Percentiles rank a stretch among this genome's conserved stretches.
Evolutionary conservation across 1,140 invertebrate species (phyloP).

Genomic region (Ostrea denselamellosa): DNA sequence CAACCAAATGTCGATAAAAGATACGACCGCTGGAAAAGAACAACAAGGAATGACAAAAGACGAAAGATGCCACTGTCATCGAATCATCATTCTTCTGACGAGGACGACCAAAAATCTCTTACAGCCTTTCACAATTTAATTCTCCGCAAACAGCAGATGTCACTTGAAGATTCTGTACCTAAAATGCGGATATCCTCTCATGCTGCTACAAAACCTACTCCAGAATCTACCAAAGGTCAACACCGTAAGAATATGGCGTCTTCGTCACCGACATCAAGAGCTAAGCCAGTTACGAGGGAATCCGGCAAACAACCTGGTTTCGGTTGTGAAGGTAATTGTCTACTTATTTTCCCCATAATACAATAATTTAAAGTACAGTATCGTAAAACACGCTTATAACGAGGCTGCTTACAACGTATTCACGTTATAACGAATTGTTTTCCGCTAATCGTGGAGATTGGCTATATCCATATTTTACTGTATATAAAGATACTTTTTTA

Average conservation of each 20-base stretch:
- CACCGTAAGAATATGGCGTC: not conserved
- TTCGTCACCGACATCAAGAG: not conserved
- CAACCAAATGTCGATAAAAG: slow-evolving; percentile 59
- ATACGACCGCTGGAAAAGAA: slow-evolving; percentile 63
- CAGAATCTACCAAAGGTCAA: not conserved
- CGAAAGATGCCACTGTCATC: not conserved
- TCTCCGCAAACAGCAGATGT: slow-evolving; percentile 54
- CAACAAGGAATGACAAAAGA: slow-evolving; percentile 38
- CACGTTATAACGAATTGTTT: too few relatives aligned
- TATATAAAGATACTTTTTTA: too few relatives aligned
- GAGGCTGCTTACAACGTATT: too few relatives aligned
- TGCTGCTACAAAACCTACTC: slow-evolving; percentile 25
- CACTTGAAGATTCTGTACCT: not conserved
- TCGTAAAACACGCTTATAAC: too few relatives aligned
- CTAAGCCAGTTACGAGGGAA: not conserved
- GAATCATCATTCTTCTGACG: slow-evolving; percentile 16
- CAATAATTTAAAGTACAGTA: too few relatives aligned
- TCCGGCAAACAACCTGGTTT: too few relatives aligned
- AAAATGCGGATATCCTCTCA: not conserved
- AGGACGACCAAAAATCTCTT: not conserved
- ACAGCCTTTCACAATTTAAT: not conserved
- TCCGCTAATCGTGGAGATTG: too few relatives aligned
- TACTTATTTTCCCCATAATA: too few relatives aligned
- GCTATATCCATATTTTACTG: too few relatives aligned
- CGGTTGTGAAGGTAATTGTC: too few relatives aligned